Base-by-base conservation (phyloP, 2,797 vertebrate genomes). In the Dendrocincla fuliginosa region DNA sequence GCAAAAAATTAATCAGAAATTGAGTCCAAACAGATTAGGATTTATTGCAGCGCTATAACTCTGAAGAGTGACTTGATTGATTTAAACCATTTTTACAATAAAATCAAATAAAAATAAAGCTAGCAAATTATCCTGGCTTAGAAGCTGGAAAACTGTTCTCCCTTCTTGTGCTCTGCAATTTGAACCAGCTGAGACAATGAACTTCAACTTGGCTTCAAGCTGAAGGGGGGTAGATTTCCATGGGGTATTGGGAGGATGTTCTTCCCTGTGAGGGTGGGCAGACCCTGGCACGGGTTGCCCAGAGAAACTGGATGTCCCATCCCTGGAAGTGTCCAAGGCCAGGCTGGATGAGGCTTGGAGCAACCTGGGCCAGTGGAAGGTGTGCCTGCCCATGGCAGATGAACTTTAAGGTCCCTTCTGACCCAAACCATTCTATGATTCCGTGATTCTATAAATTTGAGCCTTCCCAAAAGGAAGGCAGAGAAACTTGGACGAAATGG, bases 111-210 rank as follows among this genome's bases (percentile, higher is more conserved):
- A 92, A 50, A 83, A 75, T 22, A 80, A 86, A 49, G 67, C 49
- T 70, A 96, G 77, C 63, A 87, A 91, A 95, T 96, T 92, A 85
- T 76, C 60, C 81, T 91, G 74, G 81, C 35, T 88, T 93, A 69
- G 47, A 93, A 88, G 44, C 39, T 96, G 83, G 78, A 93, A 94
- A 89, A 20, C 63, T 25, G 17, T 74, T 79, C 41, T 74, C 17
- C 63, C n/a, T 65, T 56, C 59, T 84, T 28, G 53, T 59, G 56
- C 33, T 77, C 73, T 94, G 71, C 49, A 73, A 13, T 55, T 32
- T 89, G 82, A 94, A 75, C 61, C 53, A 65, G 64, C 79, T 77
- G 86, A 71, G 76, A 67, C 0, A 69, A 77, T 52, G 35, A 77
- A 50, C 32, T 84, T 68, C 60, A 46, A 42, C 41, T 47, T 35